These are phyloP conservation scores for Regulus satrapa DNA, from an alignment of 2,113 vertebrate genomes.

Conservation along the genomic window DNA sequence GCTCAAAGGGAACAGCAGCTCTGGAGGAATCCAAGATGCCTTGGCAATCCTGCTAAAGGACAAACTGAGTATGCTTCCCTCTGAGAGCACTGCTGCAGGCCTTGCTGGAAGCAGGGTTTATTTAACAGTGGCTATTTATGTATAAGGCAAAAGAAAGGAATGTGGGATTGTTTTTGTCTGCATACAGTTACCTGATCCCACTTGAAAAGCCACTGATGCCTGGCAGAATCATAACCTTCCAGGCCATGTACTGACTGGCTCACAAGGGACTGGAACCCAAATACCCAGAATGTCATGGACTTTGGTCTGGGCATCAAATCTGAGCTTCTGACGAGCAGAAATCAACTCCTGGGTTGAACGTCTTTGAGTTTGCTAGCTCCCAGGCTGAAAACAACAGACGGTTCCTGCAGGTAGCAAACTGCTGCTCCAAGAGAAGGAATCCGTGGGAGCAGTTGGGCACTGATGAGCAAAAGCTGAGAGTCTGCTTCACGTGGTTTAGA, in stretches of 20 bases:
- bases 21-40: background rate
- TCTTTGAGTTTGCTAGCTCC: background rate
- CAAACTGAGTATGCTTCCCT: background rate
- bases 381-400: background rate
- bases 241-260: background rate
- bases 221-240: background rate
- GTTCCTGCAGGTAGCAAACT: constrained; percentile 6
- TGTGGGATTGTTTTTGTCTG: background rate
- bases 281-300: background rate
- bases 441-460: background rate
- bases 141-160: background rate
- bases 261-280: background rate
- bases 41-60: background rate
- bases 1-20: background rate
- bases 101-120: background rate
- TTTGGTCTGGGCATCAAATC: background rate
- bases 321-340: background rate
- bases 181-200: background rate
- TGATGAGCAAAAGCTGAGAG: constrained; percentile 10
- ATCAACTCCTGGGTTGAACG: background rate
- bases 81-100: background rate
- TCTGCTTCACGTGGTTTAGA: background rate
- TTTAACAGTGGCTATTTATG: background rate
- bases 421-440: constrained; percentile 3
- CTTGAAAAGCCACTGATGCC: background rate